A percentile compares a stretch with the other conserved stretches of the same genome.
Conservation (phyloP, 1,140 invertebrate genomes). For the Antheraea mylitta region DNA sequence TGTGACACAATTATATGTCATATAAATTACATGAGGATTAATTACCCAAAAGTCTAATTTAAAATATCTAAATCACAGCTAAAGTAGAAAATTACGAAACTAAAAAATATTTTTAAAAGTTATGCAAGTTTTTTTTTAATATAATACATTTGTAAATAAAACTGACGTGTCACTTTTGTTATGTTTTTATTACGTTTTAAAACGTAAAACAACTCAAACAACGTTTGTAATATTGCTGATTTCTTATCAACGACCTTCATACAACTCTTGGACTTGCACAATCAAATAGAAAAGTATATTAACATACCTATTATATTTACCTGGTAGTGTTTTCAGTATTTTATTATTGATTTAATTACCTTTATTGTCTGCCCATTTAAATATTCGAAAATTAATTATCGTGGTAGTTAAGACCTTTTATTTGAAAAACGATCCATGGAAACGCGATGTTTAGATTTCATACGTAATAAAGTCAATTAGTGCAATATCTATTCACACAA, state of each 20-base stretch:
- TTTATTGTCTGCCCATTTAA: not conserved
- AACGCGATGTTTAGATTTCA: too few relatives aligned
- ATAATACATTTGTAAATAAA: not conserved
- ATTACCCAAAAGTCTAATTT: too few relatives aligned
- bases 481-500: too few relatives aligned
- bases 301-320: constrained; percentile 9
- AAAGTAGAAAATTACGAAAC: not conserved
- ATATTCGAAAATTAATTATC: not conserved
- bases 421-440: too few relatives aligned
- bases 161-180: not conserved
- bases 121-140: not conserved
- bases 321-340: not conserved
- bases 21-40: too few relatives aligned
- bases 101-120: not conserved
- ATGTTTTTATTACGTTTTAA: constrained; percentile 30
- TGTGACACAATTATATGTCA: too few relatives aligned
- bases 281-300: constrained; percentile 29
- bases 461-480: too few relatives aligned
- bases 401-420: too few relatives aligned
- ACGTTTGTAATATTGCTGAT: constrained; percentile 42
- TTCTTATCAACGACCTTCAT: constrained; percentile 70
- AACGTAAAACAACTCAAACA: constrained; percentile 32
- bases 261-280: constrained; percentile 39
- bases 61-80: too few relatives aligned
- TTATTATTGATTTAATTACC: not conserved